Evolutionary conservation across 2,888 invertebrate genomes (phyloP).

Genomic region (Tubulanus polymorphus): DNA sequence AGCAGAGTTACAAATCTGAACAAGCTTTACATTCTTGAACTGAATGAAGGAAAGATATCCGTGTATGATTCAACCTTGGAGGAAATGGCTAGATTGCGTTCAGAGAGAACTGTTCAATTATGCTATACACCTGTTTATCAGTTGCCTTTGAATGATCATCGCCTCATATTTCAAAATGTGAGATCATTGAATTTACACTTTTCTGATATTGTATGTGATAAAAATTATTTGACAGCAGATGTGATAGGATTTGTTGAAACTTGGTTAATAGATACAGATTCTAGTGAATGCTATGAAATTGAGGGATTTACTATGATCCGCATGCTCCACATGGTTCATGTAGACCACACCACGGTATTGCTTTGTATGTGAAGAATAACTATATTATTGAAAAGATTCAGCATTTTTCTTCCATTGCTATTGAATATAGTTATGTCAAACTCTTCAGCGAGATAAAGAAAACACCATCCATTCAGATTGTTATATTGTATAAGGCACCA

Average conservation of each 20-base stretch:
- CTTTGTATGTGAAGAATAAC: background rate
- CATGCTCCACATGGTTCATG: background rate
- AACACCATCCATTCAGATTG: background rate
- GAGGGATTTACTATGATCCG: background rate
- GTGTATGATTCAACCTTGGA: background rate
- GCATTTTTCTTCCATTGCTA: background rate
- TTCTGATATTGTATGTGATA: background rate
- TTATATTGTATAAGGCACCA: background rate
- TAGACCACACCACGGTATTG: background rate
- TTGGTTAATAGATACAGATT: background rate
- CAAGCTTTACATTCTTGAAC: conserved; percentile 12
- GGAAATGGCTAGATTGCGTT: background rate
- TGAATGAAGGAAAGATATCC: conserved; percentile 7
- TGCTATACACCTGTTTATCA: background rate
- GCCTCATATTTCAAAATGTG: background rate
- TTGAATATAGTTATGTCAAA: background rate
- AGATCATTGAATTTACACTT: background rate
- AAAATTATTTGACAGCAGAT: background rate
- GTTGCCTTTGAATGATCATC: background rate
- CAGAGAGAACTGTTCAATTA: background rate
- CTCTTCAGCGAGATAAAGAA: background rate
- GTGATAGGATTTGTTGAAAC: background rate
- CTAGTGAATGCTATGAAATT: background rate
- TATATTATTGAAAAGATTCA: background rate
- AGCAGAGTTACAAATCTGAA: conserved; percentile 18